Conservation (phyloP, 2,888 invertebrate species). For the Mythimna vitellina region DNA sequence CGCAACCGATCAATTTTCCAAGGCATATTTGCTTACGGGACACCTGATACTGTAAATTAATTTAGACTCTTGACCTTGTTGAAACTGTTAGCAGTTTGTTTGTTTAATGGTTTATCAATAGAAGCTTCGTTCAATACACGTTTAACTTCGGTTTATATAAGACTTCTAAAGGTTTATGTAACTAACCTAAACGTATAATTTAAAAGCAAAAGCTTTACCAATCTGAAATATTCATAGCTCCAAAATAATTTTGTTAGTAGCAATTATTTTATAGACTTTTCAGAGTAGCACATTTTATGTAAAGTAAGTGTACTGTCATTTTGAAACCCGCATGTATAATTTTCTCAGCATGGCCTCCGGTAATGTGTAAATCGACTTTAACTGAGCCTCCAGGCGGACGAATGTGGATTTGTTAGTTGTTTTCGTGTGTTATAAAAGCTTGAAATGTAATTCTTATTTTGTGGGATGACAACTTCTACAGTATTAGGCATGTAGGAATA, state of each 20-base stretch:
- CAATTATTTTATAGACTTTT: conserved; percentile 21
- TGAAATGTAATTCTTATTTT: conserved; percentile 49
- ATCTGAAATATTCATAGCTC: not conserved
- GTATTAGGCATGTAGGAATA: conserved; percentile 31
- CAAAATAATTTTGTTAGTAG: conserved; percentile 33
- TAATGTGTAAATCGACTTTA: conserved; percentile 55
- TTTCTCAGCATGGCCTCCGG: conserved; percentile 38
- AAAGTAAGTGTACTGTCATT: conserved; percentile 40
- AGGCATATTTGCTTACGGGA: conserved; percentile 48
- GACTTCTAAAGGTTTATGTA: conserved; percentile 23
- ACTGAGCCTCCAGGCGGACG: conserved; percentile 24
- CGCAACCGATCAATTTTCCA: conserved; percentile 53
- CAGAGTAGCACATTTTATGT: conserved; percentile 37
- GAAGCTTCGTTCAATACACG: conserved; percentile 12
- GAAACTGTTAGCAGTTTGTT: conserved; percentile 32
- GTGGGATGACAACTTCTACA: conserved; percentile 39
- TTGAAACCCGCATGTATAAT: conserved; percentile 50
- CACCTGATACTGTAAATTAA: conserved; percentile 54
- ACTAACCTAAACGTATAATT: not conserved
- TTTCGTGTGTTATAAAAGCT: conserved; percentile 47
- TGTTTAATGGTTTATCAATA: conserved; percentile 43
- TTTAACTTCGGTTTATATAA: conserved; percentile 37
- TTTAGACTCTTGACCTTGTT: conserved; percentile 44
- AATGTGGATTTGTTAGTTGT: conserved; percentile 45
- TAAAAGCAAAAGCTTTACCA: not conserved